Evolutionary conservation across 2,888 invertebrate species (phyloP).

Genomic region (Ectobius pallidus): DNA sequence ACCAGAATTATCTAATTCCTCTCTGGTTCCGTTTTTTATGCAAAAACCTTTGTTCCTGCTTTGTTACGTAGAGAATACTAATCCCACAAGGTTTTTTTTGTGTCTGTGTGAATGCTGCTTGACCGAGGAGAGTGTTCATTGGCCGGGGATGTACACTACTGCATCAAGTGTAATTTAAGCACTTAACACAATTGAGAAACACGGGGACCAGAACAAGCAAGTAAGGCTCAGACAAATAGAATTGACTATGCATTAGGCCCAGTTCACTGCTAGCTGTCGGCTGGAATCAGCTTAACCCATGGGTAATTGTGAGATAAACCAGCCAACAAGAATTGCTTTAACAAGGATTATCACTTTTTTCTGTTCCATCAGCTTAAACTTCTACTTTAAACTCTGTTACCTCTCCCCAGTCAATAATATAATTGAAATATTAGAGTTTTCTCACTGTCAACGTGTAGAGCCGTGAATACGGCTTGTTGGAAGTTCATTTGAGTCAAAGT

Average conservation of each 20-base stretch:
- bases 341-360: neutral
- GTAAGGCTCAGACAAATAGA: neutral
- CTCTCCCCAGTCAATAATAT: too few relatives aligned
- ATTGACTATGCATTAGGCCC: slow-evolving; percentile 21
- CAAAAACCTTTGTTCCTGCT: too few relatives aligned
- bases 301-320: neutral
- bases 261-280: neutral
- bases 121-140: too few relatives aligned
- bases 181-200: slow-evolving; percentile 29
- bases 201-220: neutral
- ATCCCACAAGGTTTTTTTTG: too few relatives aligned
- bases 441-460: neutral
- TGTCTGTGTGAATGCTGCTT: too few relatives aligned
- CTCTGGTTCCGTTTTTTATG: too few relatives aligned
- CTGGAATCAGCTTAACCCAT: neutral
- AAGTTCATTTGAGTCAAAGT: too few relatives aligned
- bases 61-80: too few relatives aligned
- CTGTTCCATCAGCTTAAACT: too few relatives aligned
- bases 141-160: neutral
- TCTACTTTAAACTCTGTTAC: too few relatives aligned
- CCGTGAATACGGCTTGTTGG: neutral
- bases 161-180: slow-evolving; percentile 23
- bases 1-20: too few relatives aligned
- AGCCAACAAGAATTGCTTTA: neutral
- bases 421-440: neutral